These are phyloP conservation scores for Hipparchia semele DNA, from an alignment of 2,888 invertebrate species.

Conservation along the genomic window DNA sequence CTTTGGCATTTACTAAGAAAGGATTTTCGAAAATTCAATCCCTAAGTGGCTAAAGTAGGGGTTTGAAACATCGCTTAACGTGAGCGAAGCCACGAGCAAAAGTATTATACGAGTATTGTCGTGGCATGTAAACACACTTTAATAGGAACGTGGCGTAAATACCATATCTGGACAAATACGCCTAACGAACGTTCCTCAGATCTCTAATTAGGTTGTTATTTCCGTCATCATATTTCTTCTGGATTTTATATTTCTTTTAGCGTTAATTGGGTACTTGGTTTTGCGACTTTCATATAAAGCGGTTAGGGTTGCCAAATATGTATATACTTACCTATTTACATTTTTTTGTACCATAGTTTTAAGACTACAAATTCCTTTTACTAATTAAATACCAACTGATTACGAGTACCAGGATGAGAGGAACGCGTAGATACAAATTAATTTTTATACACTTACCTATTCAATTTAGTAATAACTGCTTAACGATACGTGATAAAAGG, in stretches of 20 bases:
- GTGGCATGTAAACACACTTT: constrained; percentile 1
- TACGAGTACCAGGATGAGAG: too few species aligned
- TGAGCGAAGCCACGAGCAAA: too few species aligned
- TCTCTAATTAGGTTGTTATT: constrained; percentile 62
- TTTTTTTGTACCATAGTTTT: not conserved
- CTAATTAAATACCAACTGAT: too few species aligned
- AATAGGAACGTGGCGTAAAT: constrained; percentile 17
- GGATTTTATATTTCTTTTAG: constrained; percentile 46
- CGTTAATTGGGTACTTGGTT: constrained; percentile 59
- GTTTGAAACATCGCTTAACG: too few species aligned
- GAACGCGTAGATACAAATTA: too few species aligned
- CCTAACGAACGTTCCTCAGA: constrained; percentile 48
- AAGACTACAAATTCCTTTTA: too few species aligned
- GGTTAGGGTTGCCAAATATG: constrained; percentile 27
- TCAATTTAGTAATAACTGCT: too few species aligned
- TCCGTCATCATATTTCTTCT: constrained; percentile 54
- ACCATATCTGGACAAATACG: constrained; percentile 39
- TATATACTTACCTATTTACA: not conserved
- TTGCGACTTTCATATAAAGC: constrained; percentile 51
- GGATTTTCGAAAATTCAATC: too few species aligned
- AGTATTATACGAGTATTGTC: too few species aligned
- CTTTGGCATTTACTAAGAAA: too few species aligned
- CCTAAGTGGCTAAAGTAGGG: too few species aligned
- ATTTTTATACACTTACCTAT: not conserved
- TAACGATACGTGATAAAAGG: too few species aligned